Conservation (phyloP, 2,888 invertebrate species). For the Agrotis segetum region DNA sequence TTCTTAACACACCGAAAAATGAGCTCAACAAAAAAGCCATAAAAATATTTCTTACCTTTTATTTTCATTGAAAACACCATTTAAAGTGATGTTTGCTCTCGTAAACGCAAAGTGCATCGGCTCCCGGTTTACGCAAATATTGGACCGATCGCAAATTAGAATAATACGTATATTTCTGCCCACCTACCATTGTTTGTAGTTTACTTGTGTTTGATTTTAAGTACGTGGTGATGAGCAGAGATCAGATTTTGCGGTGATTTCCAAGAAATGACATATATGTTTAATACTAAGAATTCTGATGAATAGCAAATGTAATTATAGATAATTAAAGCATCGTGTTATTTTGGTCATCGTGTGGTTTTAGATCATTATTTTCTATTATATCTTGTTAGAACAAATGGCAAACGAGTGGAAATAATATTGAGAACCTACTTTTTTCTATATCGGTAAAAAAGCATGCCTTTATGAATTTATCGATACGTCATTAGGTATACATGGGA, state of each 20-base stretch:
- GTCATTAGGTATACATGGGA: background rate
- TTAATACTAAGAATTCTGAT: too few species aligned
- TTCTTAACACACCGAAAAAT: conserved; percentile 38
- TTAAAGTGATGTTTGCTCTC: conserved; percentile 53
- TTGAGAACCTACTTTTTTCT: too few species aligned
- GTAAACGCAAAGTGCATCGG: conserved; percentile 63
- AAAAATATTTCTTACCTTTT: conserved; percentile 44
- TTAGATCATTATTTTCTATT: background rate
- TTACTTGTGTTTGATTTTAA: conserved; percentile 7
- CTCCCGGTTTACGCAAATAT: conserved; percentile 59
- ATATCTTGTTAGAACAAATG: background rate
- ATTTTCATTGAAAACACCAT: conserved; percentile 48
- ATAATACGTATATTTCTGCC: conserved; percentile 35
- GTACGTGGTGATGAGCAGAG: too few species aligned
- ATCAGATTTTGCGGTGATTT: too few species aligned
- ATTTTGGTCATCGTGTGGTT: background rate
- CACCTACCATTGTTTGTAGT: conserved; percentile 28
- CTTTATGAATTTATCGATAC: background rate
- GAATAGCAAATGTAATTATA: background rate
- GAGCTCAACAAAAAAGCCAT: conserved; percentile 42
- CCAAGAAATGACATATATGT: background rate
- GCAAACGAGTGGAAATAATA: background rate
- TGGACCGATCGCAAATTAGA: conserved; percentile 58
- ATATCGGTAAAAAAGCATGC: too few species aligned
- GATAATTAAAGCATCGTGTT: background rate